Base-by-base conservation (phyloP, 1,140 invertebrate species). In the Drosophila suzukii region DNA sequence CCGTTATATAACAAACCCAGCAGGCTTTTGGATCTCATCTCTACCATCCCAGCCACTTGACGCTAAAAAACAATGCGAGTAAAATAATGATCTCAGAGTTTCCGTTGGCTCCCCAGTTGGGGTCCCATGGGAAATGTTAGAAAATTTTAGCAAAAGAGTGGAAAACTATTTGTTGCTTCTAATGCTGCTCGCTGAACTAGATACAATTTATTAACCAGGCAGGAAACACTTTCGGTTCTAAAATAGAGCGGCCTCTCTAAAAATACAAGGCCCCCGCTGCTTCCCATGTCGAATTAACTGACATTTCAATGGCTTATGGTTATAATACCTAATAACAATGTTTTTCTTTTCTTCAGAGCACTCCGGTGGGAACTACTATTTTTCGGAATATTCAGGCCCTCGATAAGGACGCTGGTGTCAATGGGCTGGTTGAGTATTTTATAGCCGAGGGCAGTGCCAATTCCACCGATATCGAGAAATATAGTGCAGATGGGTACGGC, bases 391-490 rank as follows among this genome's bases (percentile, higher is more conserved):
- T 98, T n/a, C 94, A 95, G 58, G 97, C 97, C 0, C 93, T 94
- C 41, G 97, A 98, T 92, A 95, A 95, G 11, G 97, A 98, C 91
- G 96, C 96, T 1, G 97, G 97, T 38, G 96, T 97, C 30, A 98
- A 98, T 88, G 96, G 96, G 46, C 94, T 97, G 12, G 95, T 97
- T 0, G 97, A 98, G 83, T 98, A 97, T 90, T 95, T 94, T 57
- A 94, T 96, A 67, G 75, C 95, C 83, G 93, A 95, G 93, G 93
- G 94, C 24, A 93, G 93, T 61, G 93, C 94, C 67, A 93, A 92
- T 47, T 78, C 85, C 49, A 94, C 94, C 17, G 94, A 94, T 54
- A 94, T 94, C 77, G 94, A 95, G 41, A 94, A 95, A 57, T 93
- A 93, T 30, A 95, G 94, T n/a, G 95, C 94, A 6, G 97, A 98